These are phyloP conservation scores for Gastracanthus pulcherrimus DNA, from an alignment of 2,888 invertebrate species.

Conservation along the genomic window DNA sequence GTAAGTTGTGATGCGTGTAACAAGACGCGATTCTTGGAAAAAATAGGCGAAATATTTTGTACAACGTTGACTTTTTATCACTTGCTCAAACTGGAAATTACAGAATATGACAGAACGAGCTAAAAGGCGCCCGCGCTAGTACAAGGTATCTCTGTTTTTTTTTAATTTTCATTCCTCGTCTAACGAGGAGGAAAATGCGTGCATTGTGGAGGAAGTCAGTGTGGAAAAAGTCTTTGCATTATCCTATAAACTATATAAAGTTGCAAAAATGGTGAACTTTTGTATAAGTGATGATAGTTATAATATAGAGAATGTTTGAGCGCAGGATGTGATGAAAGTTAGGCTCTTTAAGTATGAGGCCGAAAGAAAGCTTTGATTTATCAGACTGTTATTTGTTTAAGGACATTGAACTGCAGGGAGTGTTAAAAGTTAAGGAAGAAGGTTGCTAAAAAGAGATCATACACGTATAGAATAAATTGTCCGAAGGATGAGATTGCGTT, in stretches of 20 bases:
- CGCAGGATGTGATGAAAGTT: too few species aligned
- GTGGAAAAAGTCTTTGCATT: constrained; percentile 23
- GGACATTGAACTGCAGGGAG: neutral
- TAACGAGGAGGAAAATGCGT: constrained; percentile 24
- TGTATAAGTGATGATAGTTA: neutral
- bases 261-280: constrained; percentile 14
- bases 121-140: too few species aligned
- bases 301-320: too few species aligned
- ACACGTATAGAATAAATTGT: too few species aligned
- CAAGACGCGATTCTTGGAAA: constrained; percentile 8
- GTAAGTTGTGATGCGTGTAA: neutral
- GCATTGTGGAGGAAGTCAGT: constrained; percentile 18
- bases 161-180: constrained; percentile 34
- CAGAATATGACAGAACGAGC: neutral
- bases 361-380: neutral
- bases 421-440: too few species aligned
- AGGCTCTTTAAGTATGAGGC: neutral
- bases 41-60: constrained; percentile 16
- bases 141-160: neutral
- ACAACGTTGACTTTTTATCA: neutral
- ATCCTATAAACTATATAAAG: constrained; percentile 16
- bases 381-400: neutral
- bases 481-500: neutral
- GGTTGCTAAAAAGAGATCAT: too few species aligned
- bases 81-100: neutral